A percentile compares a stretch with the other conserved stretches of the same genome.
phyloP scores from a whole-genome alignment of 2,113 vertebrate species.

The Aphyosemion australe region DNA sequence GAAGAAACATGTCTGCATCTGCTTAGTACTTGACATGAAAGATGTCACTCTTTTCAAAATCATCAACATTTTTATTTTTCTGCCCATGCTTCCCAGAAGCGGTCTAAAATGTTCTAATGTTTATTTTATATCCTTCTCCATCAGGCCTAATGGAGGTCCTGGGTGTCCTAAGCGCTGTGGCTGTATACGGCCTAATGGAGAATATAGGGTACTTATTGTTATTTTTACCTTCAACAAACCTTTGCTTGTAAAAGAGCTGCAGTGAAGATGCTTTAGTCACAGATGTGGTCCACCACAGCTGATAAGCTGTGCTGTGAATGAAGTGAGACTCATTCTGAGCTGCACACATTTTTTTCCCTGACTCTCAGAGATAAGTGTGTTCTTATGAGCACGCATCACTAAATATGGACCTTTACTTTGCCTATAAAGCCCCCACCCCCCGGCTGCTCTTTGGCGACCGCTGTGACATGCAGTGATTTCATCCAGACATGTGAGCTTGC shows the following conservation, averaged over 20 bases:
- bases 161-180: constrained; percentile 16
- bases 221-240: constrained; percentile 30
- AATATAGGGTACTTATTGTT: constrained; percentile 33
- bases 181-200: constrained; percentile 7
- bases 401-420: not conserved
- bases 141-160: constrained; percentile 27
- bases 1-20: not conserved
- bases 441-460: not conserved
- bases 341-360: constrained; percentile 8
- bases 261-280: constrained; percentile 47
- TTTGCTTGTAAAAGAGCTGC: constrained; percentile 36
- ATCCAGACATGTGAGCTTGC: constrained; percentile 30
- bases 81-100: constrained; percentile 3
- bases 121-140: constrained; percentile 21
- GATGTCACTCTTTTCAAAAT: not conserved
- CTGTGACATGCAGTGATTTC: constrained; percentile 38
- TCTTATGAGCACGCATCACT: constrained; percentile 2
- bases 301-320: constrained; percentile 33
- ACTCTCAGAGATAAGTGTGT: constrained; percentile 16
- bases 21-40: not conserved
- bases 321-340: constrained; percentile 11
- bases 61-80: constrained; percentile 7
- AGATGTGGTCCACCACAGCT: constrained; percentile 42
- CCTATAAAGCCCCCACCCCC: constrained; percentile 6
- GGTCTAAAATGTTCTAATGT: constrained; percentile 7